These are phyloP conservation scores for Microplitis demolitor DNA, from an alignment of 1,140 invertebrate genomes.

Conservation along the genomic window DNA sequence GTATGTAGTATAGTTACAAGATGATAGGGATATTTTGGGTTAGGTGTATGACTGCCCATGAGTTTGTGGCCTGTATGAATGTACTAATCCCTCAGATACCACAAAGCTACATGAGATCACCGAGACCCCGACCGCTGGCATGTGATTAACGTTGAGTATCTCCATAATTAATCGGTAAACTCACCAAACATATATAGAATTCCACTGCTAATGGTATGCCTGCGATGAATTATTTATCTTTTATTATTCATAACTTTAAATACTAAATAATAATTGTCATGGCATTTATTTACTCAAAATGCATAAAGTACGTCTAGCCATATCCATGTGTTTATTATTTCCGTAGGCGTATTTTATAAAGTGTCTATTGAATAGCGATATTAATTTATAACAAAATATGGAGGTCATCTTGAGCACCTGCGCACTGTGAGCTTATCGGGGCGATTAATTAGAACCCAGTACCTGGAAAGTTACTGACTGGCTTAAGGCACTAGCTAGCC, in stretches of 20 bases:
- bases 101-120: constrained; percentile 22
- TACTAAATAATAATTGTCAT: too few relatives aligned
- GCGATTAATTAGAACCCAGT: constrained; percentile 3
- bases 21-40: not conserved
- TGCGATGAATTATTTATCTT: not conserved
- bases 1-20: too few relatives aligned
- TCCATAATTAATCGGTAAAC: constrained; percentile 46
- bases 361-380: not conserved
- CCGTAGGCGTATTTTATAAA: not conserved
- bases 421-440: not conserved
- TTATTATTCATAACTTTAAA: not conserved
- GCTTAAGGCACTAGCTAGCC: not conserved
- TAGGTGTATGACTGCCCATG: not conserved
- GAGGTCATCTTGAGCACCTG: constrained; percentile 4
- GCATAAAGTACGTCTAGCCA: too few relatives aligned
- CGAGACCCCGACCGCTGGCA: constrained; percentile 33
- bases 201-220: not conserved
- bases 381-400: not conserved
- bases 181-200: constrained; percentile 1
- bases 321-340: not conserved
- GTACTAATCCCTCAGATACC: constrained; percentile 2
- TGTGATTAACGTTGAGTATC: constrained; percentile 44
- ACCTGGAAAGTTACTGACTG: not conserved
- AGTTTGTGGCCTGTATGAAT: constrained; percentile 29
- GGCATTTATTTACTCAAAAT: too few relatives aligned